These are phyloP conservation scores for Steromphala cineraria DNA, from an alignment of 2,888 invertebrate genomes.

Conservation along the genomic window DNA sequence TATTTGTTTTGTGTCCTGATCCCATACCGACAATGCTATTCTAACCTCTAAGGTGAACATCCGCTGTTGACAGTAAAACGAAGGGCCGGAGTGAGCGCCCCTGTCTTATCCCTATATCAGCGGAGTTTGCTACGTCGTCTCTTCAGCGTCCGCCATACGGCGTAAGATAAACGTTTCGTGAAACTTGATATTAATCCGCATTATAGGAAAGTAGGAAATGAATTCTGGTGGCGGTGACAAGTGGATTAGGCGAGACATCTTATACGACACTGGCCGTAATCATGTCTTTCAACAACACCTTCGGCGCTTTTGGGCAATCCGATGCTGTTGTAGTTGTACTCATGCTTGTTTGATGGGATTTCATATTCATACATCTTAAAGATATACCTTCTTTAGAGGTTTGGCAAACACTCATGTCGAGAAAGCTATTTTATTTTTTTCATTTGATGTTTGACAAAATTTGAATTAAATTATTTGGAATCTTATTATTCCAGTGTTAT, in stretches of 20 bases:
- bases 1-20: background rate
- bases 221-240: background rate
- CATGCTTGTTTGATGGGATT: too few relatives aligned
- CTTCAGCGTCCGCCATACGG: background rate
- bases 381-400: too few relatives aligned
- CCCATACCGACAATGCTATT: background rate
- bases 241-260: background rate
- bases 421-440: too few relatives aligned
- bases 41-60: background rate
- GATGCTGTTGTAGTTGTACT: too few relatives aligned
- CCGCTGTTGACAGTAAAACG: background rate
- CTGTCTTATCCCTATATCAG: background rate
- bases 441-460: too few relatives aligned
- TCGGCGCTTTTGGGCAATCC: too few relatives aligned
- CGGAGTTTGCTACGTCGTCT: background rate
- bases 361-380: too few relatives aligned
- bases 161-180: background rate
- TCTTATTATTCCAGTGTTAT: too few relatives aligned
- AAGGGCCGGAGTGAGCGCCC: background rate
- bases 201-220: constrained; percentile 1
- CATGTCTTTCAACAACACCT: too few relatives aligned
- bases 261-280: background rate
- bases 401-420: too few relatives aligned
- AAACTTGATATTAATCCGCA: background rate
- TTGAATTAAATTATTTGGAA: too few relatives aligned